Percentiles rank a stretch among this genome's conserved stretches.
Evolutionary conservation across 2,113 vertebrate genomes (phyloP).

Genomic region (Nettapus auritus): DNA sequence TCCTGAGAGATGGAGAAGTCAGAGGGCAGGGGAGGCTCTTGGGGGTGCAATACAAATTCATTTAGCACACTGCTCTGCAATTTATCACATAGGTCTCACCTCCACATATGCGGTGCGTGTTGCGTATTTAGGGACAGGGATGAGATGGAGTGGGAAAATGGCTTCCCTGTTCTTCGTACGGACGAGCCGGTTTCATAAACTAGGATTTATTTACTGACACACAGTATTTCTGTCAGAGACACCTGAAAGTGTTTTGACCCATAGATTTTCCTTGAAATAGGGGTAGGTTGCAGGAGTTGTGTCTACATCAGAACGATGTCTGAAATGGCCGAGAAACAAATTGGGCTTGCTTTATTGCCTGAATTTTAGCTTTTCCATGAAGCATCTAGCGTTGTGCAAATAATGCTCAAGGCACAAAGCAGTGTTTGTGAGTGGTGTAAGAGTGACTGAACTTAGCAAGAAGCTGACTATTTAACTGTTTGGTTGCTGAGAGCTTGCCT

Average conservation of each 20-base stretch:
- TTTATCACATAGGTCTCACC: slow-evolving; percentile 18
- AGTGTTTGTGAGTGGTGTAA: neutral
- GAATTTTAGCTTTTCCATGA: neutral
- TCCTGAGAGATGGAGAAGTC: slow-evolving; percentile 35
- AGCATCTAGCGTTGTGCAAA: neutral
- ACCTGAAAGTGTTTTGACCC: neutral
- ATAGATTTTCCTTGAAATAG: neutral
- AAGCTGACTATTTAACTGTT: neutral
- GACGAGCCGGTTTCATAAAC: neutral
- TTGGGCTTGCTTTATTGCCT: neutral
- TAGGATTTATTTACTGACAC: neutral
- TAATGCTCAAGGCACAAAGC: neutral
- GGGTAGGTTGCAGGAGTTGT: neutral
- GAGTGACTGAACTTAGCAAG: neutral
- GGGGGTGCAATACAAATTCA: neutral
- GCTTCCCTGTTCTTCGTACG: neutral
- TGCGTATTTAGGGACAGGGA: neutral
- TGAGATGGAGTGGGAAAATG: neutral
- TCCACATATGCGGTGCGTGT: neutral
- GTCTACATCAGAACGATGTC: neutral
- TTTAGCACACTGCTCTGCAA: slow-evolving; percentile 29
- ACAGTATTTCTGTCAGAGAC: neutral
- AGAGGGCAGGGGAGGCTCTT: slow-evolving; percentile 13
- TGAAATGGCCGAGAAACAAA: neutral
- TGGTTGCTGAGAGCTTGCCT: neutral